These are phyloP conservation scores for Cricetomys ansorgei DNA, from an alignment of 2,113 vertebrate genomes.

Conservation along the genomic window DNA sequence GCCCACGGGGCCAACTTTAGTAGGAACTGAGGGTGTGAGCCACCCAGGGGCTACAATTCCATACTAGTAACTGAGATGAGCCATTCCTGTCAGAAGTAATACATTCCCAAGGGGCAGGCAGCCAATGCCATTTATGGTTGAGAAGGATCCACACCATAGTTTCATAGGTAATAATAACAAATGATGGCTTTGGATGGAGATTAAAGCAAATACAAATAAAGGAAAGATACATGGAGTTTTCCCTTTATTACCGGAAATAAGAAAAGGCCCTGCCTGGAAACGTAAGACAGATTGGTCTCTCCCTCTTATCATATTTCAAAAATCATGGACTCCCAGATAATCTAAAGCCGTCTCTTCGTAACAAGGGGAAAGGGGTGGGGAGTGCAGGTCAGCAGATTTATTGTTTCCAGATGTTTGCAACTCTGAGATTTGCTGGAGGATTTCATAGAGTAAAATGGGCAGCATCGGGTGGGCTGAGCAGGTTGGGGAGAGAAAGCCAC, in stretches of 20 bases:
- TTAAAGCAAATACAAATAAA: conserved; percentile 17
- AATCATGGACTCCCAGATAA: conserved; percentile 44
- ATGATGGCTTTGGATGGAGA: neutral
- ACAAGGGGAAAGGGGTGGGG: neutral
- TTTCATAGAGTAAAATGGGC: neutral
- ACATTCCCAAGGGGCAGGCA: neutral
- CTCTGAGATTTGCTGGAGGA: conserved; percentile 51
- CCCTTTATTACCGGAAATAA: conserved; percentile 1
- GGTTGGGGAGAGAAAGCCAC: neutral
- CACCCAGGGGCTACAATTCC: neutral
- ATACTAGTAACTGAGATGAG: neutral
- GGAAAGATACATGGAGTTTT: neutral
- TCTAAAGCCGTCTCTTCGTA: conserved; percentile 39
- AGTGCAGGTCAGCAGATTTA: conserved; percentile 31
- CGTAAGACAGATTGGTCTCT: neutral
- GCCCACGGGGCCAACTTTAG: neutral
- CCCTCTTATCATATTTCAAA: conserved; percentile 40
- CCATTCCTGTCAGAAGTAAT: neutral
- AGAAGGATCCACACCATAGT: neutral
- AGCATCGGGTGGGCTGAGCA: neutral
- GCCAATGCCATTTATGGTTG: neutral
- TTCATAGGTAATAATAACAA: neutral
- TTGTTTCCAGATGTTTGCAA: conserved; percentile 70
- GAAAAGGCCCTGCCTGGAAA: neutral
- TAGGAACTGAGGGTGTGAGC: neutral